Base-by-base conservation (phyloP, 2,113 vertebrate species). In the Cinclus cinclus region DNA sequence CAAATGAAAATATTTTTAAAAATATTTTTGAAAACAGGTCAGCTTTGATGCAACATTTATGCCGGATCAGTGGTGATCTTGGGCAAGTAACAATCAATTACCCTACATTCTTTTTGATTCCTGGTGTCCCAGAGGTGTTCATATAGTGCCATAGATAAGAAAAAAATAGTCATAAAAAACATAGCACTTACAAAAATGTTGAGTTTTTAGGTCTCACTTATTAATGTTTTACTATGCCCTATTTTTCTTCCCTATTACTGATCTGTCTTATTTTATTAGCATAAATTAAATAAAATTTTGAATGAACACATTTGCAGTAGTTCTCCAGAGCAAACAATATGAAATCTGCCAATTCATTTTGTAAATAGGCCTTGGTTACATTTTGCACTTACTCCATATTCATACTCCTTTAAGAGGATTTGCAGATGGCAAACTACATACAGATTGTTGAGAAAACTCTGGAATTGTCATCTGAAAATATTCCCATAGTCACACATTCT, bases 281-380 rank as follows among this genome's bases (percentile, higher is more conserved):
- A 97, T 71, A 94, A 92, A 94, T 94, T 83, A 94, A 94, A 93
- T 90, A 49, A 86, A 95, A 82, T 83, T 95, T 85, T 96, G 92
- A 95, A 95, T 90, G 53, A 95, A 89, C 60, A 65, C 96, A 94
- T 96, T 97, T 97, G 92, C 89, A 95, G 88, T 82, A 75, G 41
- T 93, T 95, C 94, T 90, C 64, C 73, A 95, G 62, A 94, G 69
- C 65, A 96, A 95, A 78, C 90, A 88, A 94, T 95, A 95, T 86
- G 50, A 92, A 95, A 87, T 90, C 90, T 96, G 94, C n/a, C 89
- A 95, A 92, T 95, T 97, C 94, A 94, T 97, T 98, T 96, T 96
- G 89, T 91, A 96, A 97, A 95, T 79, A 96, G 39, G 39, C 27
- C 58, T 76, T 46, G 42, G 68, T 92, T 88, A 73, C 65, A 85